A percentile compares a stretch with the other conserved stretches of the same genome.
phyloP scores from a whole-genome alignment of 37 sponge, comb jelly and placozoan genomes.

The Theonella swinhoei region DNA sequence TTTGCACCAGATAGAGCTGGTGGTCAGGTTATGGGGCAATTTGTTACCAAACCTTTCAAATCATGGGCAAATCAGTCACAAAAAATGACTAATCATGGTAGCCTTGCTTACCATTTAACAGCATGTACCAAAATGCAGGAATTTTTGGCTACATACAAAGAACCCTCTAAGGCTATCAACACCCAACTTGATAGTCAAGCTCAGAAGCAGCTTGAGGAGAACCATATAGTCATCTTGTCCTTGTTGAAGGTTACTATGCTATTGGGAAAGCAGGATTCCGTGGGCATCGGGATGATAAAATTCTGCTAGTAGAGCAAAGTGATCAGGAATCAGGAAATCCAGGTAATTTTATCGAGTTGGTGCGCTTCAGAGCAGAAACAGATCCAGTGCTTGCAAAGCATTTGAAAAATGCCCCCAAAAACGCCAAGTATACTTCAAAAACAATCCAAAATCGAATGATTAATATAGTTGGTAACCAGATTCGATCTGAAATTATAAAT shows the following conservation, averaged over 20 bases:
- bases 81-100: too few relatives aligned
- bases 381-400: conserved; percentile 42
- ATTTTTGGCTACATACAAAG: too few relatives aligned
- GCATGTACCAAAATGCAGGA: too few relatives aligned
- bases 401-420: conserved; percentile 52
- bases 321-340: too few relatives aligned
- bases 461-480: conserved; percentile 24
- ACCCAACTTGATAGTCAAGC: background rate
- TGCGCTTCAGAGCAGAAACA: conserved; percentile 71
- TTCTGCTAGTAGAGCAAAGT: too few relatives aligned
- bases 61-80: too few relatives aligned
- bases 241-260: conserved; percentile 57
- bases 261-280: conserved; percentile 73
- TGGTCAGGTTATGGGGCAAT: too few relatives aligned
- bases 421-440: conserved; percentile 76
- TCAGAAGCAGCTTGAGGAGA: conserved; percentile 34
- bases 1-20: too few relatives aligned
- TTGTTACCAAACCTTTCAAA: too few relatives aligned
- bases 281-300: conserved; percentile 67
- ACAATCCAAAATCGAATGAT: conserved; percentile 76
- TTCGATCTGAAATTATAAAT: conserved; percentile 19
- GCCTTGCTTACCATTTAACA: too few relatives aligned
- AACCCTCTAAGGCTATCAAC: conserved; percentile 4
- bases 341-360: conserved; percentile 69
- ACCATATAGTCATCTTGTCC: conserved; percentile 54